A percentile compares a stretch with the other conserved stretches of the same genome.
Conservation (phyloP, 2,888 invertebrate species). For the Allygus modestus region DNA sequence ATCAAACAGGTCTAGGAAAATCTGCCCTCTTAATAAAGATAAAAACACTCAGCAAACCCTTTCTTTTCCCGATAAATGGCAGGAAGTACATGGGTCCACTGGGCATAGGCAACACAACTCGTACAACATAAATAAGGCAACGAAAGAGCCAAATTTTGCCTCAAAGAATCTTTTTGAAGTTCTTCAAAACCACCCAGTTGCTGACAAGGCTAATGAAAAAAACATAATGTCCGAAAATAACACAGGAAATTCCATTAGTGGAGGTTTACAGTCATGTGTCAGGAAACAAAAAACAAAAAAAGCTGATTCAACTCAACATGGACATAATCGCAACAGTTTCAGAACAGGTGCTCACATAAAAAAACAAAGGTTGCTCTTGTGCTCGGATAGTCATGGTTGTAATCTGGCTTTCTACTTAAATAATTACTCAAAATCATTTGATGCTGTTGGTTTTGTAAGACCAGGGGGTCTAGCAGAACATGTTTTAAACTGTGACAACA, state of each 20-base stretch:
- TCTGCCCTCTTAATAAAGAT: not conserved
- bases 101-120: not conserved
- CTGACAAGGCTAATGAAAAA: not conserved
- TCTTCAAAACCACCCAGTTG: not conserved
- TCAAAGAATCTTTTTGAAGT: conserved; percentile 27
- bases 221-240: not conserved
- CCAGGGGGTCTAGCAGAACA: conserved; percentile 14
- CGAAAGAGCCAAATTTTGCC: not conserved
- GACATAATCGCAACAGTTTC: not conserved
- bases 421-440: conserved; percentile 1
- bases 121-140: not conserved
- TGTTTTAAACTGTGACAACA: conserved; percentile 5
- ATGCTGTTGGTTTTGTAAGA: conserved; percentile 21
- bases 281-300: not conserved
- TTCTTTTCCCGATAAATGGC: not conserved
- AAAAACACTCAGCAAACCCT: not conserved
- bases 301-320: not conserved
- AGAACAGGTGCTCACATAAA: not conserved
- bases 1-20: not conserved
- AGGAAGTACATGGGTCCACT: not conserved
- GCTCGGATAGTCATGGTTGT: conserved; percentile 18
- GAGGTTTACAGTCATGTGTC: not conserved
- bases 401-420: not conserved
- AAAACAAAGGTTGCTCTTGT: not conserved
- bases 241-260: not conserved